Conservation (phyloP, 2,797 vertebrate genomes). For the Protosalanx chinensis region DNA sequence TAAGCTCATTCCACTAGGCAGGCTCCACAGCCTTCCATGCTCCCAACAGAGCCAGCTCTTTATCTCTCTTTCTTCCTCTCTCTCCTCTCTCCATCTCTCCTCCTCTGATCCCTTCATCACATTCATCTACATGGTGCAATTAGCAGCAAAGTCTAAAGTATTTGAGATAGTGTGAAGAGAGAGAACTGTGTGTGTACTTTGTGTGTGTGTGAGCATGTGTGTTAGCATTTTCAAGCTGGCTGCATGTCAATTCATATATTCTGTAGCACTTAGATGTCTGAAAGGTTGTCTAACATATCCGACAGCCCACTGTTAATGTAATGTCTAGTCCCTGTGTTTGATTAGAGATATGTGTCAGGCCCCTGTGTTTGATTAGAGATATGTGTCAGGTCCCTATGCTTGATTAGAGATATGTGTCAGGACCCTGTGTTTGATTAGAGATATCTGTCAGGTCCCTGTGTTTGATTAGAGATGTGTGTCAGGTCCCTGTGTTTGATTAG, state of each 20-base stretch:
- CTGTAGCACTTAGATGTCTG: too few species aligned
- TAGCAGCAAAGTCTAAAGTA: constrained; percentile 40
- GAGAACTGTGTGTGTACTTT: background rate
- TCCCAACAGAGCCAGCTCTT: constrained; percentile 25
- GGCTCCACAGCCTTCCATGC: constrained; percentile 20
- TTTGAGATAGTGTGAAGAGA: constrained; percentile 27
- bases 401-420: too few species aligned
- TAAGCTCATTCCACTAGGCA: constrained; percentile 5
- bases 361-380: too few species aligned
- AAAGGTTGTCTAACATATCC: too few species aligned
- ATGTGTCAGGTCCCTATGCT: too few species aligned
- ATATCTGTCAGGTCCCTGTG: too few species aligned
- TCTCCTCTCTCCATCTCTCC: constrained; percentile 1
- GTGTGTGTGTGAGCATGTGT: constrained; percentile 12
- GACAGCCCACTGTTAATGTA: too few species aligned
- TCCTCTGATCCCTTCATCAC: constrained; percentile 34
- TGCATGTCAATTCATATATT: background rate
- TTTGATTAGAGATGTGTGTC: too few species aligned
- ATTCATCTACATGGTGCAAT: constrained; percentile 61
- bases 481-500: too few species aligned
- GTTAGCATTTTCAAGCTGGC: background rate
- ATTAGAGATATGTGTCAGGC: background rate
- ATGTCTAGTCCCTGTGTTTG: too few species aligned
- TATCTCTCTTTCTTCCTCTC: constrained; percentile 10
- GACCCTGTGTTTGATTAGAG: too few species aligned